Base-by-base conservation (phyloP, 2,888 invertebrate genomes). In the Eutolmus rufibarbis region DNA sequence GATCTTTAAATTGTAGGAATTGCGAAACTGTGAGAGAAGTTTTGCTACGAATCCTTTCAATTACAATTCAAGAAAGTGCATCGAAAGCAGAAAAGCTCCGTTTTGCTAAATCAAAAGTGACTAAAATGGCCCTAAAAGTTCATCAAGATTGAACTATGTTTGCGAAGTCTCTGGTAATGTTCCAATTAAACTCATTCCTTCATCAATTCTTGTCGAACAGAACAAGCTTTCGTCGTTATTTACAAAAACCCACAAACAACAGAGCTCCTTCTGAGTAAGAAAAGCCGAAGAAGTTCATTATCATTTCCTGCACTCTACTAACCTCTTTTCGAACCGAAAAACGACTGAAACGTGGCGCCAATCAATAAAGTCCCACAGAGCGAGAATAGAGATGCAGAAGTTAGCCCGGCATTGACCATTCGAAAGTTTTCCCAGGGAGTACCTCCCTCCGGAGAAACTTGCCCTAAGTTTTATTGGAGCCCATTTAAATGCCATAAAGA, bases 401-500 rank as follows among this genome's bases (percentile, higher is more conserved):
- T 66, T 66, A 12, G 3, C 12, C 66, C 66, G 23, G 66, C 8
- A 66, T 23, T 66, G 66, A 66, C 66, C 66, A 66, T 66, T 66
- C 66, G 23, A 66, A 66, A 66, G 66, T 66, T 66, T 66, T 9
- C 12, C 23, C 66, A 8, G 23, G 12, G 19, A 19, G 9, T 9
- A 12, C 28, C 66, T 12, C 66, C 23, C 66, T 66, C 66, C 28
- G 66, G 28, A 28, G 23, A 28, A 66, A 66, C 66, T 66, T 66
- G 28, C 66, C 66, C 66, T 66, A 23, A 66, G 78, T 40, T 78
- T 78, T 78, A 78, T 78, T 78, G 43, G 78, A 66, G 66, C 66
- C 40, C 78, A 78, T 78, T 78, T 23, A 43, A 78, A 43, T 43
- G 43, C 78, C 37, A 43, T 78, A 78, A 78, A 78, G 43, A 43